A percentile compares a stretch with the other conserved stretches of the same genome.
phyloP scores from a whole-genome alignment of 2,888 invertebrate genomes.

The Sarcophaga variegata region DNA sequence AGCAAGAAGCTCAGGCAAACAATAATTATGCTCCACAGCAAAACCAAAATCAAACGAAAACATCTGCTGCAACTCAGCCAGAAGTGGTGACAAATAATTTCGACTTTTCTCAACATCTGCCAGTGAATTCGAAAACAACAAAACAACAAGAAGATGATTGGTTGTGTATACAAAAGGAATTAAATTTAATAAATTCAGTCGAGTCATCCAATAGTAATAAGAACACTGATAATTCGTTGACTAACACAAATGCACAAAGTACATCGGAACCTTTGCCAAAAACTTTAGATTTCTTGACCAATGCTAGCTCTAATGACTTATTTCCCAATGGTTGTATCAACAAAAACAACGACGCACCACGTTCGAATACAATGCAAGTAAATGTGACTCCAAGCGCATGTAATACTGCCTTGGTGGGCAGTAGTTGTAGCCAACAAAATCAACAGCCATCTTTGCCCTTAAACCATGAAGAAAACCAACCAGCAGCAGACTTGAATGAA shows the following conservation, averaged over 20 bases:
- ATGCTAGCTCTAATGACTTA: conserved; percentile 76
- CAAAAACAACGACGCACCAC: conserved; percentile 73
- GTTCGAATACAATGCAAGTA: conserved; percentile 67
- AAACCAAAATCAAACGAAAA: conserved; percentile 23
- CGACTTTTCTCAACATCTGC: conserved; percentile 64
- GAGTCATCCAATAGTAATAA: conserved; percentile 26
- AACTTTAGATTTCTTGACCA: conserved; percentile 71
- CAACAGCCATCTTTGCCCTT: conserved; percentile 74
- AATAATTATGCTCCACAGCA: conserved; percentile 29
- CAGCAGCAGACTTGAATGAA: conserved; percentile 74
- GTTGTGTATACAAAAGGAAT: conserved; percentile 86
- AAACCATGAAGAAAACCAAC: conserved; percentile 73
- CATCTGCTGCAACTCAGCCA: conserved; percentile 28
- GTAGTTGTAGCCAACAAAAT: conserved; percentile 77
- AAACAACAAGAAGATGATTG: conserved; percentile 87
- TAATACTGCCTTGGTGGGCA: conserved; percentile 59
- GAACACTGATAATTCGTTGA: conserved; percentile 67
- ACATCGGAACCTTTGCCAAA: conserved; percentile 53
- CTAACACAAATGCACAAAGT: conserved; percentile 31
- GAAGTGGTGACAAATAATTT: conserved; percentile 57
- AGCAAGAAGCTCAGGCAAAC: neutral
- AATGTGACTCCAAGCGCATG: conserved; percentile 49
- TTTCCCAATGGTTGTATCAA: conserved; percentile 80
- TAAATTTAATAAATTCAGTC: conserved; percentile 82
- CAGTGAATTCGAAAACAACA: conserved; percentile 32